Evolutionary conservation across 2,888 invertebrate species (phyloP).

Genomic region (Artemia sinica): DNA sequence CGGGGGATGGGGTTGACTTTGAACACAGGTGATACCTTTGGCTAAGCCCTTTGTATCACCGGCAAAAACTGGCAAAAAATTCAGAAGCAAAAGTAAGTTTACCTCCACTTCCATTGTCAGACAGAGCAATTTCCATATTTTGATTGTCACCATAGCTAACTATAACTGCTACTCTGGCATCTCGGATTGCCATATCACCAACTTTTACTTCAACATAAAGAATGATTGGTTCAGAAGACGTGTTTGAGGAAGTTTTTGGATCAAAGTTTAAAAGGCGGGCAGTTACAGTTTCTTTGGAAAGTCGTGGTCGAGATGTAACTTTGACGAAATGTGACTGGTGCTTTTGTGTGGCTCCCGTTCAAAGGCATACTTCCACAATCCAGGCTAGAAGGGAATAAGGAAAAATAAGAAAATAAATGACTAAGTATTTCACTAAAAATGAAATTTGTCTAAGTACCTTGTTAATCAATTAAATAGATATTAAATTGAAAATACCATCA

Average conservation of each 20-base stretch:
- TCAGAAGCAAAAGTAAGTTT: slow-evolving; percentile 22
- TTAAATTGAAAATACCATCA: too few relatives aligned
- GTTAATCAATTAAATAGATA: too few relatives aligned
- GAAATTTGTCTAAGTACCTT: too few relatives aligned
- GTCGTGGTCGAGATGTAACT: slow-evolving; percentile 40
- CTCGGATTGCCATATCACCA: slow-evolving; percentile 40
- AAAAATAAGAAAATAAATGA: not conserved
- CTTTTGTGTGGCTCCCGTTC: slow-evolving; percentile 41
- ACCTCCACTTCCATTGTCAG: slow-evolving; percentile 42
- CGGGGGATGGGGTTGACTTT: too few relatives aligned
- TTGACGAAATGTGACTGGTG: slow-evolving; percentile 44
- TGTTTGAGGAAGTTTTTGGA: not conserved
- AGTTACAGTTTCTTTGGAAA: not conserved
- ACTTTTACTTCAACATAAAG: slow-evolving; percentile 39
- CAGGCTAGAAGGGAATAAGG: slow-evolving; percentile 32
- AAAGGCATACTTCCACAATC: slow-evolving; percentile 43
- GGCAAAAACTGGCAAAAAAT: not conserved
- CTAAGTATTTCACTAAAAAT: too few relatives aligned
- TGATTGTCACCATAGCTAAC: slow-evolving; percentile 31
- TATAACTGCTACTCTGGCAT: slow-evolving; percentile 40
- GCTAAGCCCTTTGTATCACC: too few relatives aligned
- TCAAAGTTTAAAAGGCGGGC: not conserved
- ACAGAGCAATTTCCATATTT: slow-evolving; percentile 33
- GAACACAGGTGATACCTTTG: too few relatives aligned
- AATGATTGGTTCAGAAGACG: slow-evolving; percentile 29